Percentiles rank a stretch among this genome's conserved stretches.
These are phyloP conservation scores for Brevipalpus yothersi DNA, from an alignment of 1,140 invertebrate genomes.

Conservation along the genomic window DNA sequence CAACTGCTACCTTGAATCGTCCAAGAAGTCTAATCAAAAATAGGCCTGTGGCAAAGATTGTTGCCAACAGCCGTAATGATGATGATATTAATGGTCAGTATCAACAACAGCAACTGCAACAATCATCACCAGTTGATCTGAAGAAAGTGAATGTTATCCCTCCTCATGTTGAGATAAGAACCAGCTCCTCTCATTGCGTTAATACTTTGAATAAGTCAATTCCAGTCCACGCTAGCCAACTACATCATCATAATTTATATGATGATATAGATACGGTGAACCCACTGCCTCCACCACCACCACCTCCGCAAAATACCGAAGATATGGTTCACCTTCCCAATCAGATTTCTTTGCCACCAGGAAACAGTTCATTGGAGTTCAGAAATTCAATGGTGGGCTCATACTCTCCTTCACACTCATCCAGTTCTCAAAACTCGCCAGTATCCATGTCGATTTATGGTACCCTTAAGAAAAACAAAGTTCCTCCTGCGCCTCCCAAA, in stretches of 20 bases:
- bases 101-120: neutral
- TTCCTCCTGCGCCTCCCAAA: conserved; percentile 63
- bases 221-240: neutral
- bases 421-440: neutral
- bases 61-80: conserved; percentile 9
- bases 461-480: conserved; percentile 27
- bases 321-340: conserved; percentile 6
- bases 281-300: neutral
- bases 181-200: neutral
- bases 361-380: neutral
- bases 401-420: no score
- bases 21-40: conserved; percentile 48
- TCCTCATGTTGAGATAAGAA: neutral
- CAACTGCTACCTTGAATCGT: conserved; percentile 56
- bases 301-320: neutral
- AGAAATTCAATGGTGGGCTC: no score
- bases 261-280: neutral
- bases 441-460: conserved; percentile 4
- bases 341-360: neutral
- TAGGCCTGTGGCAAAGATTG: conserved; percentile 56
- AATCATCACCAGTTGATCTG: neutral
- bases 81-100: neutral
- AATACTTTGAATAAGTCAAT: neutral
- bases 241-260: neutral
- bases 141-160: neutral